Conservation (phyloP, 2,797 vertebrate genomes). For the Bufotes viridis region DNA sequence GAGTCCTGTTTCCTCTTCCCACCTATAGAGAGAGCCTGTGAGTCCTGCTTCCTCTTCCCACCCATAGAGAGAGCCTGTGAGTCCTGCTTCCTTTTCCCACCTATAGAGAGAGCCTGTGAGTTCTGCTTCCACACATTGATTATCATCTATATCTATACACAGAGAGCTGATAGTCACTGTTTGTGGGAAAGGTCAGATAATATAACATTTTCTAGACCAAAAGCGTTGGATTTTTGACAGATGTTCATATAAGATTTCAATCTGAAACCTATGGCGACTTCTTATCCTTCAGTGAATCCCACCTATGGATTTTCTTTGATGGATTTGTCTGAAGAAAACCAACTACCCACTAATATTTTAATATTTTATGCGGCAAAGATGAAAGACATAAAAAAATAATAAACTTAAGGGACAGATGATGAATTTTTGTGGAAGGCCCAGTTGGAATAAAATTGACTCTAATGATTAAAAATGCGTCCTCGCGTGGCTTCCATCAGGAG, state of each 20-base stretch:
- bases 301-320: constrained; percentile 24
- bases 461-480: constrained; percentile 49
- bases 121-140: too few relatives aligned
- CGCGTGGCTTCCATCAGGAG: constrained; percentile 13
- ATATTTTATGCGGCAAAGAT: constrained; percentile 33
- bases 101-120: too few relatives aligned
- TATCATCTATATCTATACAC: too few relatives aligned
- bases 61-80: too few relatives aligned
- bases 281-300: not conserved
- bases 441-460: constrained; percentile 41
- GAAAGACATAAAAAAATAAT: not conserved
- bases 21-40: not conserved
- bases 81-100: too few relatives aligned
- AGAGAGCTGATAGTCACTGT: too few relatives aligned
- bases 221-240: not conserved
- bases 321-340: constrained; percentile 31
- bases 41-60: too few relatives aligned
- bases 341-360: constrained; percentile 30
- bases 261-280: not conserved
- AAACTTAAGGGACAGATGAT: constrained; percentile 27
- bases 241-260: not conserved
- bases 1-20: not conserved
- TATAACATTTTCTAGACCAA: not conserved
- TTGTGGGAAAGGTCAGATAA: not conserved
- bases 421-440: constrained; percentile 26